Conservation (phyloP, 1,140 invertebrate genomes). For the Bombus haemorrhoidalis region DNA sequence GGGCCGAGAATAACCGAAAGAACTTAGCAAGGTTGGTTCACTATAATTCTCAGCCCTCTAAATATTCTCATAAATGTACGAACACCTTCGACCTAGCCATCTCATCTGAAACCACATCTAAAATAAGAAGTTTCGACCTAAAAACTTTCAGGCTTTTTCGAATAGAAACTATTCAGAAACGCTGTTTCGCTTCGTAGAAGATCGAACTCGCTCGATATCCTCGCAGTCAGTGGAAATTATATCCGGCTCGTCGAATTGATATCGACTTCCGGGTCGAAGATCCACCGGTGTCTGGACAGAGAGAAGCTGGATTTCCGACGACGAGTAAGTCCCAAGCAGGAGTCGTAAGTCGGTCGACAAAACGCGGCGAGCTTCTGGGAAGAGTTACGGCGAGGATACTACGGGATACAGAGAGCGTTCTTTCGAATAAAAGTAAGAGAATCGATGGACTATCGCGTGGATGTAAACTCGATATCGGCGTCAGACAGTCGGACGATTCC, state of each 20-base stretch:
- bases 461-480: slow-evolving; percentile 70
- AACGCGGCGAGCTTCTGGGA: slow-evolving; percentile 22
- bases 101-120: neutral
- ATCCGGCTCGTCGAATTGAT: slow-evolving; percentile 55
- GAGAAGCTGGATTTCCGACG: slow-evolving; percentile 47
- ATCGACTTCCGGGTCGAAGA: slow-evolving; percentile 34
- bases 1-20: too few species aligned
- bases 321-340: neutral
- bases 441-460: slow-evolving; percentile 64
- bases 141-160: neutral
- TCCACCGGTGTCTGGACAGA: neutral
- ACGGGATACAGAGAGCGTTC: neutral
- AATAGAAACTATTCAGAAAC: neutral
- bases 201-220: slow-evolving; percentile 6
- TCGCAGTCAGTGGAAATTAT: slow-evolving; percentile 12
- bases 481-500: slow-evolving; percentile 40
- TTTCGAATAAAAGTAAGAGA: slow-evolving; percentile 62
- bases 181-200: too few species aligned
- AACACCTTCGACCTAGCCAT: neutral
- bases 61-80: neutral
- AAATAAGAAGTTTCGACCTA: neutral
- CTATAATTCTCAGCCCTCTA: neutral
- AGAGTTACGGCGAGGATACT: slow-evolving; percentile 30
- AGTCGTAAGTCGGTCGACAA: slow-evolving; percentile 58
- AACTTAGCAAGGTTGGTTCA: too few species aligned